These are phyloP conservation scores for Nomada hirtipes DNA, from an alignment of 2,888 invertebrate species.

Conservation along the genomic window DNA sequence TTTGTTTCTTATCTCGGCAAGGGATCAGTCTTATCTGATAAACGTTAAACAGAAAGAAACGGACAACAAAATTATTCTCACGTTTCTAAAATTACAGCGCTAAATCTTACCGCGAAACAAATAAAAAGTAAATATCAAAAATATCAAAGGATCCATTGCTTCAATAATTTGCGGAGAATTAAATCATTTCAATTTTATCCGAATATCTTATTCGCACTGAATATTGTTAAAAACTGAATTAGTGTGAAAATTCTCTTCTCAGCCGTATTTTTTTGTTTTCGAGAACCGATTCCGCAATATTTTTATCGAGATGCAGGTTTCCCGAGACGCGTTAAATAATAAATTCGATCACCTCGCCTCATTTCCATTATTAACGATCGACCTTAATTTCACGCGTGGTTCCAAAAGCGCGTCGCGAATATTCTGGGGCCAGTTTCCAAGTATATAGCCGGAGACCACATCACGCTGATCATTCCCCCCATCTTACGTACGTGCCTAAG, in stretches of 20 bases:
- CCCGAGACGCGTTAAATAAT: background rate
- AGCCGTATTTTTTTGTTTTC: no score
- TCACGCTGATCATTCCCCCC: constrained; percentile 56
- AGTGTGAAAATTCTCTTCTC: no score
- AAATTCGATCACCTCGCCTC: constrained; percentile 16
- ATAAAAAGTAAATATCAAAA: no score
- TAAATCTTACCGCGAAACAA: no score
- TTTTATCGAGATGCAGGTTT: background rate
- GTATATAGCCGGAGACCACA: constrained; percentile 27
- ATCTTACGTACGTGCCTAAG: constrained; percentile 61
- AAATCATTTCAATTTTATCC: no score
- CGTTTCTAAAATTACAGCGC: no score
- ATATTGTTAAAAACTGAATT: no score
- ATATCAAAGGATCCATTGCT: no score
- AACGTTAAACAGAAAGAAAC: background rate
- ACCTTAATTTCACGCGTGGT: constrained; percentile 57
- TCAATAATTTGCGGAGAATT: no score
- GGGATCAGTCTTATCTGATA: no score
- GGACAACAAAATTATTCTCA: no score
- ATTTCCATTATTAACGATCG: constrained; percentile 41
- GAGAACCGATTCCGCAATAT: background rate
- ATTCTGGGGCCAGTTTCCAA: constrained; percentile 39
- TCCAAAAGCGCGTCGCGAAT: constrained; percentile 39
- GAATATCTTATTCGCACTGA: no score
- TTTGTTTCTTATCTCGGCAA: background rate